phyloP scores from a whole-genome alignment of 2,797 vertebrate genomes.

The Morelia viridis region DNA sequence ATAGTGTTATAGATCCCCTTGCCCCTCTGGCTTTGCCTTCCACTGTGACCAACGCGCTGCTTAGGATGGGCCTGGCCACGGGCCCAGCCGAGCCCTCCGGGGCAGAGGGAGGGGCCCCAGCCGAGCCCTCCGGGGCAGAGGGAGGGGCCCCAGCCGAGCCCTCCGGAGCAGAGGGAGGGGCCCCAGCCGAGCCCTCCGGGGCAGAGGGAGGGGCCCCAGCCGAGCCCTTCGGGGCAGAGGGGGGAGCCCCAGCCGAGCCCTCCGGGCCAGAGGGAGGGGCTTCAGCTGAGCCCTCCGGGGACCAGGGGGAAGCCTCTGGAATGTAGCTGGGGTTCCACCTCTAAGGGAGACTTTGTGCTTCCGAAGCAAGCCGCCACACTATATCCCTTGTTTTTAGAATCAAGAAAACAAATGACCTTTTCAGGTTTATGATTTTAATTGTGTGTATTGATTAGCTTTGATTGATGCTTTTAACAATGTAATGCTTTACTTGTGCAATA shows the following conservation, averaged over 20 bases:
- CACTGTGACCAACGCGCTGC: fast-evolving
- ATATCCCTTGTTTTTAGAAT: not conserved
- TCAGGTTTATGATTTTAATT: not conserved
- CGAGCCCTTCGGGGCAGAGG: not conserved
- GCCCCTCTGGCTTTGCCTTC: not conserved
- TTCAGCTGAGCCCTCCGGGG: too few relatives aligned
- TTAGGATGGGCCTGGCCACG: not conserved
- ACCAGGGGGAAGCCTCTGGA: not conserved
- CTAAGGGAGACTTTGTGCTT: not conserved
- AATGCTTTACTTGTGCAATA: too few relatives aligned
- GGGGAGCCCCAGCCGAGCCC: too few relatives aligned
- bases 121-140: too few relatives aligned
- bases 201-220: not conserved
- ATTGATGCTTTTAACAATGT: not conserved
- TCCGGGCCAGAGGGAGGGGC: too few relatives aligned
- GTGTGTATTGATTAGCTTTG: not conserved
- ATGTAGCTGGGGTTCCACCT: not conserved
- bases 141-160: too few relatives aligned
- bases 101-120: not conserved
- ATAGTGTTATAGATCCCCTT: not conserved
- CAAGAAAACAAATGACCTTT: not conserved
- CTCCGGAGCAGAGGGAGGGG: too few relatives aligned
- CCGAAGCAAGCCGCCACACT: not conserved
- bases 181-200: too few relatives aligned
- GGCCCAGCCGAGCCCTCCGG: not conserved